Conservation (phyloP, 2,113 vertebrate species). For the Brienomyrus brachyistius region DNA sequence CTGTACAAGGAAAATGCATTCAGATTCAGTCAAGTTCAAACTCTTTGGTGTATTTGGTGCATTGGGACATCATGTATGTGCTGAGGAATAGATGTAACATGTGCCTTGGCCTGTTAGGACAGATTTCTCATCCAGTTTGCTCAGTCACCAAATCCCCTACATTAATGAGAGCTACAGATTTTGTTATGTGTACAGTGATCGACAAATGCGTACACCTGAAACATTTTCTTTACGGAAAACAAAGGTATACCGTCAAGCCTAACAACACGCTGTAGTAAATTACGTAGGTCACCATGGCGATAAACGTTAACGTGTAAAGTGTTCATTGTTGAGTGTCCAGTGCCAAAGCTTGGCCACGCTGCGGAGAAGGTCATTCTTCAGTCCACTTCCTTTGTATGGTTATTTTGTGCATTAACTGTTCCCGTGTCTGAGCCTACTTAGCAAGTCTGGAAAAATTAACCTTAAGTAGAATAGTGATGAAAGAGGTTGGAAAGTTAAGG, state of each 20-base stretch:
- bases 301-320: not conserved
- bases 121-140: not conserved
- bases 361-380: not conserved
- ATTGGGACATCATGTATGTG: not conserved
- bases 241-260: not conserved
- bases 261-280: not conserved
- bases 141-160: not conserved
- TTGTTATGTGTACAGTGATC: not conserved
- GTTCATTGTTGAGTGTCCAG: not conserved
- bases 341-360: not conserved
- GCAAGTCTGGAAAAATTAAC: not conserved
- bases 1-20: not conserved
- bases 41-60: not conserved
- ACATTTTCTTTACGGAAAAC: conserved; percentile 1
- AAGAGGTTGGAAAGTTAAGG: not conserved
- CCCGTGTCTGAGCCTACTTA: not conserved
- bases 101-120: not conserved
- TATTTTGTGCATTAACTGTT: not conserved
- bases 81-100: not conserved
- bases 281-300: not conserved
- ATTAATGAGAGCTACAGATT: not conserved
- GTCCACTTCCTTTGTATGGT: not conserved
- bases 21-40: not conserved
- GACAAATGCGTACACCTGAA: not conserved
- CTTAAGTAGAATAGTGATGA: not conserved